These are phyloP conservation scores for Axis porcinus DNA, from an alignment of 2,113 vertebrate genomes.

Conservation along the genomic window DNA sequence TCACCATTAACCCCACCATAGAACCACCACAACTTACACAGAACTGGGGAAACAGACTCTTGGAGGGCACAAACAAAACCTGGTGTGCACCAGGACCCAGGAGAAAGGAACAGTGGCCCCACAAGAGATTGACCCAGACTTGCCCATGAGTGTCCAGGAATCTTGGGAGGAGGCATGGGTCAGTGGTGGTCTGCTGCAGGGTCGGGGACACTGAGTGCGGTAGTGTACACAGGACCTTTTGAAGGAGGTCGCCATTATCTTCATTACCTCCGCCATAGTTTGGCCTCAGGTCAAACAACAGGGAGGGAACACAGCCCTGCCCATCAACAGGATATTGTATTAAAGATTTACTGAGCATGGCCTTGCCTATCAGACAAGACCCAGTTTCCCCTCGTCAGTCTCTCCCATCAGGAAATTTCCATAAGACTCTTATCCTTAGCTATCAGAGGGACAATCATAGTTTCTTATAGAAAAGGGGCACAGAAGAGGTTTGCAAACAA, in stretches of 20 bases:
- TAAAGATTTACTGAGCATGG: not conserved
- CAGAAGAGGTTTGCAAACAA: not conserved
- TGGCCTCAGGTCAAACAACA: not conserved
- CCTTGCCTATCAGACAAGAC: not conserved
- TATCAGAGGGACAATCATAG: not conserved
- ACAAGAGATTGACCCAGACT: not conserved
- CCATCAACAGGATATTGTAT: not conserved
- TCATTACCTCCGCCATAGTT: not conserved
- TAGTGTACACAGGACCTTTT: not conserved
- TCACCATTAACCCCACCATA: not conserved
- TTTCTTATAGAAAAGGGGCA: not conserved
- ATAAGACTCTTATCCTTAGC: not conserved
- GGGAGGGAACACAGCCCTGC: not conserved
- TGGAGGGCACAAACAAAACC: not conserved
- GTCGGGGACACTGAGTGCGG: rapidly evolving
- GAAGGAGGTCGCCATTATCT: not conserved
- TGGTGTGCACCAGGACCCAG: not conserved
- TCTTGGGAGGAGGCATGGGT: not conserved
- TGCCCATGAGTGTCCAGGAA: not conserved
- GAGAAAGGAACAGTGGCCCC: not conserved
- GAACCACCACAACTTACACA: not conserved
- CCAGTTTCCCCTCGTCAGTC: not conserved
- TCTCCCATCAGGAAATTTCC: not conserved
- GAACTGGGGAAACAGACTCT: not conserved
- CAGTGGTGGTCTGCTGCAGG: not conserved